A percentile compares a stretch with the other conserved stretches of the same genome.
Evolutionary conservation across 1,140 invertebrate species (phyloP).

Genomic region (Cecropterus lyciades): DNA sequence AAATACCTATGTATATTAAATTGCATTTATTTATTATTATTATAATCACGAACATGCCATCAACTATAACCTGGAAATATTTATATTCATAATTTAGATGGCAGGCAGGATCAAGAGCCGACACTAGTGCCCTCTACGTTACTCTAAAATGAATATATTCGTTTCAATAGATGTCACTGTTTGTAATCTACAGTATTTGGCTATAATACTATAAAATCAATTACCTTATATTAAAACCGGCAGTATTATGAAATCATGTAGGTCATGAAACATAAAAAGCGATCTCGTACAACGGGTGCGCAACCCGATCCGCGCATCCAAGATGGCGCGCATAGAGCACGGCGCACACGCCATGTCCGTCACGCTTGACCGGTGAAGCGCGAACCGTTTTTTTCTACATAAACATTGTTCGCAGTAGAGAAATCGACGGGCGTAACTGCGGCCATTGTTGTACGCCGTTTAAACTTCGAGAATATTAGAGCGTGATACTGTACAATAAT

Average conservation of each 20-base stretch:
- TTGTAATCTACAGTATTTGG: no score
- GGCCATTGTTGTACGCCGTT: slow-evolving; percentile 74
- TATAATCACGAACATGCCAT: no score
- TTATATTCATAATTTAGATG: no score
- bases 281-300: slow-evolving; percentile 53
- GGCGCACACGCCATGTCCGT: slow-evolving; percentile 76
- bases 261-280: slow-evolving; percentile 44
- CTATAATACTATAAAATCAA: no score
- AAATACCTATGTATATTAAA: no score
- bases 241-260: slow-evolving; percentile 10
- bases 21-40: no score
- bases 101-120: no score
- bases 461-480: slow-evolving; percentile 77
- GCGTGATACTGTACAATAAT: slow-evolving; percentile 76
- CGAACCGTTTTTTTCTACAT: slow-evolving; percentile 77
- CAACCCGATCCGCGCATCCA: slow-evolving; percentile 76
- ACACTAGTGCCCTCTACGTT: no score
- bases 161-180: no score
- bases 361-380: slow-evolving; percentile 67
- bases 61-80: no score
- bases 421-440: slow-evolving; percentile 80
- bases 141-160: no score
- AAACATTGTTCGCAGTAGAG: slow-evolving; percentile 82
- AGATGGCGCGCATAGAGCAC: slow-evolving; percentile 79
- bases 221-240: not conserved